Base-by-base conservation (phyloP, 2,888 invertebrate genomes). In the Archips crataeganus region DNA sequence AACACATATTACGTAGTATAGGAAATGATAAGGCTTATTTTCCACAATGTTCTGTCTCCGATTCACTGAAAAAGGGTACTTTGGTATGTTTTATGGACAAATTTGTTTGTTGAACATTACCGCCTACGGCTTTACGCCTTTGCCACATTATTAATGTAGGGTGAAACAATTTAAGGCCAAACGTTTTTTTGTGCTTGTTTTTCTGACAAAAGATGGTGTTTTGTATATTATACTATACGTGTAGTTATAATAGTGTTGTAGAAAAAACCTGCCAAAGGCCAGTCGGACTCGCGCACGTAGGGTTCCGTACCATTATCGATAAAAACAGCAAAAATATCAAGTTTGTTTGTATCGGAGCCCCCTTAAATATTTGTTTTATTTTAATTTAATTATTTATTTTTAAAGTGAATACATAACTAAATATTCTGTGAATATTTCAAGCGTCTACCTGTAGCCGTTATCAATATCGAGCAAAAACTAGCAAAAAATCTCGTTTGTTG, bases 81-180 rank as follows among this genome's bases (percentile, higher is more conserved):
- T 62, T 34, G 34, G 23, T 70, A 42, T 70, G 62, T 70, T 70
- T 70, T 70, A 70, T 70, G 62, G 77, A 77, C 78, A 77, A 81
- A 82, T 80, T 82, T 81, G 81, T 81, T 77, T 72, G 72, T 77
- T 67, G 71, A 76, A 77, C 79, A 79, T 76, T 78, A 79, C 81
- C 80, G 62, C 82, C 80, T 75, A 75, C 74, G 75, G 81, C 74
- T 79, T 75, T 74, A 78, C 71, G 76, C 75, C 76, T 75, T 74
- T 76, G 77, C 74, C 70, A 61, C 51, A 65, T 72, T 66, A 66
- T 66, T 66, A 66, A 66, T 54, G 54, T 66, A 39, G 65, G 65
- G 65, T 66, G 39, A 66, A 54, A 66, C 39, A 54, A 66, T 36
- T 66, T 42, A 66, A 66, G 54, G 39, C 65, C 51, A 15, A 66